Evolutionary conservation across 2,113 vertebrate genomes (phyloP), one percentile per base, ranked within the genome.

Genomic region (Sylvia atricapilla): DNA sequence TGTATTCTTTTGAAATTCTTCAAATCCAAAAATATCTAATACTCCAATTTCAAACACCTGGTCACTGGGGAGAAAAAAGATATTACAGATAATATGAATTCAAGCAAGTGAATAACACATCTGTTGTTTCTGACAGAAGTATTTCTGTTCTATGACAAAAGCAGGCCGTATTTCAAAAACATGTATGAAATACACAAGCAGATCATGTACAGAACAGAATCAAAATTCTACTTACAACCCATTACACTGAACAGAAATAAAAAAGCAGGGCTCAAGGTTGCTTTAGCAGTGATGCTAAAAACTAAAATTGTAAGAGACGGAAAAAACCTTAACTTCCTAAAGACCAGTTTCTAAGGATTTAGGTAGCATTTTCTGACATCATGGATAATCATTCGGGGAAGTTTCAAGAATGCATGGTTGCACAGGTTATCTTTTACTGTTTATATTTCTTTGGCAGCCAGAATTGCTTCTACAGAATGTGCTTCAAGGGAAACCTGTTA

Each of bases 21-120:
- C 98, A 98, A 99, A 99, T 66, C 99, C 99, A 97, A 99, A 99
- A 92, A 99, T 98, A 96, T 99, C 99, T 97, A 99, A 94, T 84
- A 99, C 98, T 69, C 98, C 98, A 77, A 99, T 98, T 97, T 99
- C 98, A 96, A 99, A 91, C 2, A 97, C 89, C 47, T 98, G 98
- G 64, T 98, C 96, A 84, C 99, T 99, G 93, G 35, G 93, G 2
- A 64, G 90, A 83, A 87, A 89, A n/a, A 44, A 70, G 12, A 64
- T 8, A 70, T 39, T 80, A 69, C 52, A 39, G 43, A 35, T 25
- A 39, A 27, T 63, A 90, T 88, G 39, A 88, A 94, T 75, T 90
- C 64, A 92, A 81, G 22, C 11, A 95, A 88, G 19, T 49, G 17
- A 84, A 75, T 35, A 78, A 81, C 14, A 3, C 16, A 70, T 20